Conservation (phyloP, 1,140 invertebrate genomes). For the Oncopodura yosiiana region DNA sequence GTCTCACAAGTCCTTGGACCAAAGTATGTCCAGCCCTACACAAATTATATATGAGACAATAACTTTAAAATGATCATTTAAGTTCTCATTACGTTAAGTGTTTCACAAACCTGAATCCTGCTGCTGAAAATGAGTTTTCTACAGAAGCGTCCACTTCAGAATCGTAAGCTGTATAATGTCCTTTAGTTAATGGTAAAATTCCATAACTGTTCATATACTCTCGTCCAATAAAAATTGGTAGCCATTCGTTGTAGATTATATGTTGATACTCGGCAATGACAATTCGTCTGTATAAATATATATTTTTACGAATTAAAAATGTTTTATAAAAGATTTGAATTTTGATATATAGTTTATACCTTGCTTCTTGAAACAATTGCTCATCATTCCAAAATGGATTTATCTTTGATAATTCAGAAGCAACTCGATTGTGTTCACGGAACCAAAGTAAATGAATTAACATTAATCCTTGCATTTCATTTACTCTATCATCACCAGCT, state of each 20-base stretch:
- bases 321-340: neutral
- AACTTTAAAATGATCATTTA: too few relatives aligned
- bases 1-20: conserved; percentile 18
- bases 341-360: conserved; percentile 35
- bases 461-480: conserved; percentile 48
- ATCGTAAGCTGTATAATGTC: conserved; percentile 41
- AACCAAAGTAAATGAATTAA: conserved; percentile 48
- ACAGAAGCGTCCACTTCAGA: conserved; percentile 45
- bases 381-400: conserved; percentile 46
- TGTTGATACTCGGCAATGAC: conserved; percentile 61
- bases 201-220: conserved; percentile 23
- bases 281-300: conserved; percentile 39
- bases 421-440: conserved; percentile 45
- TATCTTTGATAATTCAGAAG: conserved; percentile 38
- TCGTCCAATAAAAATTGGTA: conserved; percentile 59
- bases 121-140: conserved; percentile 52
- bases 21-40: conserved; percentile 11
- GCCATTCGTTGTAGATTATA: conserved; percentile 76
- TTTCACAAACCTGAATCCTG: conserved; percentile 45
- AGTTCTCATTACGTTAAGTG: neutral
- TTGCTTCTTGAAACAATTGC: conserved; percentile 46
- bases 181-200: conserved; percentile 14
- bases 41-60: too few relatives aligned
- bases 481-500: conserved; percentile 46
- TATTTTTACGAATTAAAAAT: neutral